These are phyloP conservation scores for Spea multiplicata DNA, from an alignment of 2,113 vertebrate species.

Conservation along the genomic window DNA sequence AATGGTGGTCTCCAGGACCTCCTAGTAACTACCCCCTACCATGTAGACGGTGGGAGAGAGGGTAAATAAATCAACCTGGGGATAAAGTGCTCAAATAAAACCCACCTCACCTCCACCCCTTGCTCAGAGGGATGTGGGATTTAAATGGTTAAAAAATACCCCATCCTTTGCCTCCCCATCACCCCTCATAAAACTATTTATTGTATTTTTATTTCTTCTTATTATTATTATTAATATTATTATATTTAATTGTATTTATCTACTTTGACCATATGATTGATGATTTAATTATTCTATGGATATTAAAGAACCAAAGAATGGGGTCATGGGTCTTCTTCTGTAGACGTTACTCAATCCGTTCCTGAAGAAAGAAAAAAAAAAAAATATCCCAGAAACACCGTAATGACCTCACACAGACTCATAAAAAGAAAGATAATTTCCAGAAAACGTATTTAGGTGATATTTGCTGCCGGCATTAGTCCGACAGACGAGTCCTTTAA, in stretches of 20 bases:
- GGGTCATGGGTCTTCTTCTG: not conserved
- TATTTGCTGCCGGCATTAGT: slow-evolving; percentile 30
- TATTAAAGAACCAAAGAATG: not conserved
- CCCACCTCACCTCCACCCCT: too few relatives aligned
- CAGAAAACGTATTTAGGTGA: not conserved
- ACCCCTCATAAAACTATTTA: too few relatives aligned
- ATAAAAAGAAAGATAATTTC: slow-evolving; percentile 20
- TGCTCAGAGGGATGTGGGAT: too few relatives aligned
- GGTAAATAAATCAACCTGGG: too few relatives aligned
- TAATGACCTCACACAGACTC: slow-evolving; percentile 13
- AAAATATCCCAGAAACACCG: not conserved
- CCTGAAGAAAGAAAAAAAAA: not conserved
- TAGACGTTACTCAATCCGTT: not conserved
- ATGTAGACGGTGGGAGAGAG: too few relatives aligned
- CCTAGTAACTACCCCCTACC: too few relatives aligned
- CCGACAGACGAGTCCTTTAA: slow-evolving; percentile 26
- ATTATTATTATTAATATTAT: too few relatives aligned
- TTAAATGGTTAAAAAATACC: too few relatives aligned
- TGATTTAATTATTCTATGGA: not conserved
- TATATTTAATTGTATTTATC: not conserved
- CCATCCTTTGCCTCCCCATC: too few relatives aligned
- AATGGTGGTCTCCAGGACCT: too few relatives aligned
- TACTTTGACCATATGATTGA: not conserved
- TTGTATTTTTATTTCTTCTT: too few relatives aligned
- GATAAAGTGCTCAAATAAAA: too few relatives aligned